phyloP scores from a whole-genome alignment of 2,888 invertebrate genomes.

The Harpagoxenus sublaevis region DNA sequence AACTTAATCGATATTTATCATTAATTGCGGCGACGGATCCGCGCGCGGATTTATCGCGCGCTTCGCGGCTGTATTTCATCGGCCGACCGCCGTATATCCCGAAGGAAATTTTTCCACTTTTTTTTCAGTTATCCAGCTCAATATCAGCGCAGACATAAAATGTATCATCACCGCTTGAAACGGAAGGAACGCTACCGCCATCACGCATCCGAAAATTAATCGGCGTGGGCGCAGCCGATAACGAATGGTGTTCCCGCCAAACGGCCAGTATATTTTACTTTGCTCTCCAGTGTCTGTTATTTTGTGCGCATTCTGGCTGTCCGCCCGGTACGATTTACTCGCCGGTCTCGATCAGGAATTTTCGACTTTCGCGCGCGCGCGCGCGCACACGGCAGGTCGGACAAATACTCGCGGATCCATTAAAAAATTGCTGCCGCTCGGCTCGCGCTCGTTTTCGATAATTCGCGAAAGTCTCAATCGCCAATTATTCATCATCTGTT shows the following conservation, averaged over 20 bases:
- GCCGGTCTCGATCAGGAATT: constrained; percentile 75
- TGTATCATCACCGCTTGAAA: constrained; percentile 73
- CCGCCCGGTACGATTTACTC: constrained; percentile 76
- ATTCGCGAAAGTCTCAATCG: constrained; percentile 50
- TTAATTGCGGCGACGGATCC: constrained; percentile 49
- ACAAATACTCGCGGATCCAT: constrained; percentile 74
- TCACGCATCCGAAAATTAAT: constrained; percentile 82
- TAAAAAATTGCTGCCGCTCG: constrained; percentile 71
- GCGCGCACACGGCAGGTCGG: constrained; percentile 48
- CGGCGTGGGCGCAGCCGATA: constrained; percentile 82
- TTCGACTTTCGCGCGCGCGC: constrained; percentile 61
- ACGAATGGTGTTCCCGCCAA: constrained; percentile 81
- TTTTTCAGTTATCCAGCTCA: constrained; percentile 74
- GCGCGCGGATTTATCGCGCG: constrained; percentile 48
- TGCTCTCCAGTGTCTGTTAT: constrained; percentile 79
- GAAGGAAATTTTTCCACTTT: constrained; percentile 68
- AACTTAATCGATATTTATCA: constrained; percentile 49
- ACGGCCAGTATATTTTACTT: constrained; percentile 83
- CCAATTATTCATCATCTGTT: constrained; percentile 40
- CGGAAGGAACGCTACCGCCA: constrained; percentile 75
- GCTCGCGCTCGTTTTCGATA: constrained; percentile 55
- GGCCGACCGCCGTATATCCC: constrained; percentile 66
- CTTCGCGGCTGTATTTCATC: constrained; percentile 65
- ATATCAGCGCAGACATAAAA: constrained; percentile 77
- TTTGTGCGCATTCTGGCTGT: constrained; percentile 78